Conservation (phyloP, 2,888 invertebrate genomes). For the Encarsia formosa region DNA sequence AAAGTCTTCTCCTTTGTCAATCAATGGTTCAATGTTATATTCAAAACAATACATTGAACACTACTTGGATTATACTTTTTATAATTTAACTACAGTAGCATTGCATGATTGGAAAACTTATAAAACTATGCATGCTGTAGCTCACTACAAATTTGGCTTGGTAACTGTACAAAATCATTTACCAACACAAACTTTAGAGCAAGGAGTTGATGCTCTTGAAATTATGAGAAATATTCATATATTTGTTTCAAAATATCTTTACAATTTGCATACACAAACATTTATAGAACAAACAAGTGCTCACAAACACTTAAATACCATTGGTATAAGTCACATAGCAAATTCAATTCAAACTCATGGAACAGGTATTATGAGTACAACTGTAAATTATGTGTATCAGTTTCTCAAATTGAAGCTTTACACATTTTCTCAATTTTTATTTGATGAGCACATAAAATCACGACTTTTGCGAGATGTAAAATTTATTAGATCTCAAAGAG, state of each 20-base stretch:
- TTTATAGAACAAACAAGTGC: slow-evolving; percentile 89
- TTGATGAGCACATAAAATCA: slow-evolving; percentile 96
- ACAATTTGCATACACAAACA: slow-evolving; percentile 94
- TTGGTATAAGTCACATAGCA: slow-evolving; percentile 91
- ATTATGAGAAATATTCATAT: slow-evolving; percentile 95
- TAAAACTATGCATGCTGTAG: slow-evolving; percentile 92
- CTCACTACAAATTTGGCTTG: slow-evolving; percentile 76
- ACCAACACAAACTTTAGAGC: slow-evolving; percentile 94
- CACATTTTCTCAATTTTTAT: slow-evolving; percentile 94
- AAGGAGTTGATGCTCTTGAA: slow-evolving; percentile 93
- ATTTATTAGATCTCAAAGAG: slow-evolving; percentile 63
- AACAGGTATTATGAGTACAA: slow-evolving; percentile 92
- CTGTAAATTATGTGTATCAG: slow-evolving; percentile 90
- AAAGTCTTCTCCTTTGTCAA: slow-evolving; percentile 34
- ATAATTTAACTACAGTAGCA: slow-evolving; percentile 95
- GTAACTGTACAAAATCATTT: slow-evolving; percentile 86
- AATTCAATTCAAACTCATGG: slow-evolving; percentile 97
- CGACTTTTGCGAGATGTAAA: slow-evolving; percentile 84
- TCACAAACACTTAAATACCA: slow-evolving; percentile 91
- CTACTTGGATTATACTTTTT: slow-evolving; percentile 91
- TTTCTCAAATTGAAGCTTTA: slow-evolving; percentile 90
- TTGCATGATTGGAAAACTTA: slow-evolving; percentile 97
- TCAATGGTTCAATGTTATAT: slow-evolving; percentile 27
- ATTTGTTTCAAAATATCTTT: slow-evolving; percentile 89
- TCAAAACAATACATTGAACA: slow-evolving; percentile 65